Percentiles rank a stretch among this genome's conserved stretches.
Conservation (phyloP, 2,113 vertebrate species). For the Dasyurus viverrinus region DNA sequence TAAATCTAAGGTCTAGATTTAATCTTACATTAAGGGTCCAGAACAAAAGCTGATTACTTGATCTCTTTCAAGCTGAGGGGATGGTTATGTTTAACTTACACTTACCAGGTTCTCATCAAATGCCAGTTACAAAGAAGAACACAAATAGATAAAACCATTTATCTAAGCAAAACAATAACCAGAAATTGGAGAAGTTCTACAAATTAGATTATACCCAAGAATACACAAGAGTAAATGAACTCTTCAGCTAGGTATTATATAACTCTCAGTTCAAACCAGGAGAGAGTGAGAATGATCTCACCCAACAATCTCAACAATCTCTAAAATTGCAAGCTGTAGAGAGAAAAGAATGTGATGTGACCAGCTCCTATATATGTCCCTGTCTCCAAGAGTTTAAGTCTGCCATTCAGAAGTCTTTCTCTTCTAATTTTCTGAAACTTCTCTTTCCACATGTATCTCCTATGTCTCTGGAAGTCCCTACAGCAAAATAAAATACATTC, state of each 20-base stretch:
- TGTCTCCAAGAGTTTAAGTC: neutral
- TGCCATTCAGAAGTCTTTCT: neutral
- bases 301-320: neutral
- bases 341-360: neutral
- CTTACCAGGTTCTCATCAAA: neutral
- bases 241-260: neutral
- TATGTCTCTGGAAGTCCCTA: neutral
- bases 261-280: neutral
- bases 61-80: neutral
- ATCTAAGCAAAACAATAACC: neutral
- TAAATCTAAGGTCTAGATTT: too few species aligned
- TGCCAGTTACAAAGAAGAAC: neutral
- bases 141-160: neutral
- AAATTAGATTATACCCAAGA: neutral
- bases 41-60: neutral
- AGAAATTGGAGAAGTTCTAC: neutral
- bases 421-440: neutral
- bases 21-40: neutral
- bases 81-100: neutral
- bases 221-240: neutral
- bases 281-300: neutral
- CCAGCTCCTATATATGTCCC: neutral
- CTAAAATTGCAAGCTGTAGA: neutral
- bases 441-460: neutral
- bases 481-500: neutral